These are phyloP conservation scores for Nomia melanderi DNA, from an alignment of 1,140 invertebrate species.

Conservation along the genomic window DNA sequence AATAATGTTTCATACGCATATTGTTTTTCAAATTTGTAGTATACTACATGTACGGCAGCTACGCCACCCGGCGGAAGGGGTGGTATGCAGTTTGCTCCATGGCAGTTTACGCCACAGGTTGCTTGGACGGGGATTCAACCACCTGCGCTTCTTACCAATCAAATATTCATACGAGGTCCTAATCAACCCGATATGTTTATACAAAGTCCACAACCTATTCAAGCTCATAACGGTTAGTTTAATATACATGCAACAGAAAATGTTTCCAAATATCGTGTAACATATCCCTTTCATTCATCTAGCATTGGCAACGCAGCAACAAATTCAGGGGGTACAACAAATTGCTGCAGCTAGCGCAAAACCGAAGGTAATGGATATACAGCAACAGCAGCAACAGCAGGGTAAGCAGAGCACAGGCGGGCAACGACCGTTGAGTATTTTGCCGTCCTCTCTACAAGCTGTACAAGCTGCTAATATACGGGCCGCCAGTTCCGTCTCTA, in stretches of 20 bases:
- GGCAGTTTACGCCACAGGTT: slow-evolving; percentile 85
- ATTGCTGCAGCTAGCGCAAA: slow-evolving; percentile 76
- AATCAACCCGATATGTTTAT: slow-evolving; percentile 93
- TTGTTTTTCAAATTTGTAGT: slow-evolving; percentile 64
- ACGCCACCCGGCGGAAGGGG: slow-evolving; percentile 83
- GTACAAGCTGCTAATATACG: slow-evolving; percentile 83
- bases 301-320: slow-evolving; percentile 81
- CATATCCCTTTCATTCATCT: neutral
- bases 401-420: slow-evolving; percentile 81
- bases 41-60: slow-evolving; percentile 84
- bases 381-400: slow-evolving; percentile 81
- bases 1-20: slow-evolving; percentile 41
- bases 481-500: slow-evolving; percentile 89
- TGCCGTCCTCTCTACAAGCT: slow-evolving; percentile 83
- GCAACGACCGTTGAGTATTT: slow-evolving; percentile 84
- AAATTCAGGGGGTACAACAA: slow-evolving; percentile 80
- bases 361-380: slow-evolving; percentile 81
- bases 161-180: slow-evolving; percentile 90
- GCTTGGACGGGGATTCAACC: slow-evolving; percentile 87
- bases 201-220: slow-evolving; percentile 87
- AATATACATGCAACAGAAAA: slow-evolving; percentile 47
- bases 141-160: slow-evolving; percentile 85
- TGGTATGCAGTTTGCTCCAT: slow-evolving; percentile 83
- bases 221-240: slow-evolving; percentile 84
- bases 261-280: neutral